A percentile compares a stretch with the other conserved stretches of the same genome.
These are phyloP conservation scores for Sterrhoptilus dennistouni DNA, from an alignment of 2,113 vertebrate species.

Conservation along the genomic window DNA sequence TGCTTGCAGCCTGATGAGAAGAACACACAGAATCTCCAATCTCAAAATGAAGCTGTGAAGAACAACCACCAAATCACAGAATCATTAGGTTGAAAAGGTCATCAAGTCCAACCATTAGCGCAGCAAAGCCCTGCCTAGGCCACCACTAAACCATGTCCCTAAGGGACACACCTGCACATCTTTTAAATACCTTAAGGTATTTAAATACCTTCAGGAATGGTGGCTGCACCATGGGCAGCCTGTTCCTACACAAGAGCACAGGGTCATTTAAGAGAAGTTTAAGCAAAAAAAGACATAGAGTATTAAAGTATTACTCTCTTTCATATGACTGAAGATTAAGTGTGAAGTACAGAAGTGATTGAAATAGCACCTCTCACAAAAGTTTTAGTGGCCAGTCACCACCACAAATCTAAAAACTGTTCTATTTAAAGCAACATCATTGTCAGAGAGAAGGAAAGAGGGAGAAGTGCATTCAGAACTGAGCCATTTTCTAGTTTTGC, in stretches of 20 bases:
- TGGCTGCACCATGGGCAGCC: not conserved
- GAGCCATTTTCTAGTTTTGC: not conserved
- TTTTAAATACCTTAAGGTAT: not conserved
- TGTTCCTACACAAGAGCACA: not conserved
- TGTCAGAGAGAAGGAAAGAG: not conserved
- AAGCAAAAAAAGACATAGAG: not conserved
- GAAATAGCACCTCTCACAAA: not conserved
- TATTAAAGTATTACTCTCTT: not conserved
- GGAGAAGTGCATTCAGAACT: not conserved
- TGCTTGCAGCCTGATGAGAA: not conserved
- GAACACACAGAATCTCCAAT: not conserved
- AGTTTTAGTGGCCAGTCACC: not conserved
- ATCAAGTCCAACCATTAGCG: not conserved
- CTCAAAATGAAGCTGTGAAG: not conserved
- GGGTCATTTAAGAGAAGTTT: not conserved
- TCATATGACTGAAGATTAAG: not conserved
- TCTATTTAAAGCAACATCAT: not conserved
- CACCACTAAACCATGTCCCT: not conserved
- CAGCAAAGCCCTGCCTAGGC: not conserved
- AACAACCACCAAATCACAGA: not conserved
- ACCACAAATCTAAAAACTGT: not conserved
- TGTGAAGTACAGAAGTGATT: not conserved
- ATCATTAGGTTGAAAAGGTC: not conserved
- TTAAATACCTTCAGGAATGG: not conserved
- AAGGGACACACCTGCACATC: not conserved